Evolutionary conservation across 2,888 invertebrate species (phyloP).

Genomic region (Acanthoscelides obtectus): DNA sequence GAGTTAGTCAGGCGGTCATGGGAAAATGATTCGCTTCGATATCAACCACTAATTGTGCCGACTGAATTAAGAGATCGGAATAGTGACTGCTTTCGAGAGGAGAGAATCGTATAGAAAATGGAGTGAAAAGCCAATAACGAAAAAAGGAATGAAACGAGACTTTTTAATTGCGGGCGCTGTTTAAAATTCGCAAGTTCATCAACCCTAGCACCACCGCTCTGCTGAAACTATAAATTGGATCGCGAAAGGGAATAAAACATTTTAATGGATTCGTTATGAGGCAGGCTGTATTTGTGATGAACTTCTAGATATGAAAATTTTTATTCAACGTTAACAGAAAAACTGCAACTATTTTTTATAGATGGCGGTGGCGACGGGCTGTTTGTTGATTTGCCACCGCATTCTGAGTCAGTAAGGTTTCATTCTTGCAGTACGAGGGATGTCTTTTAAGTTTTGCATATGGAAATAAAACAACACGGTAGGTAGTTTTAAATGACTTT

Average conservation of each 20-base stretch:
- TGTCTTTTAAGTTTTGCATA: too few relatives aligned
- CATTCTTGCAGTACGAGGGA: too few relatives aligned
- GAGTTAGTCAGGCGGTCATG: neutral
- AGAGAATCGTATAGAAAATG: neutral
- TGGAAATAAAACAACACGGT: too few relatives aligned
- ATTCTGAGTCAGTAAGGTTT: too few relatives aligned
- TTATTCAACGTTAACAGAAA: too few relatives aligned
- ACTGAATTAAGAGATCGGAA: neutral
- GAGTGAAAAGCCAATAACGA: neutral
- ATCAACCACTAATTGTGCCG: neutral
- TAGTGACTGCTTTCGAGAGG: neutral
- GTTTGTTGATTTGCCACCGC: too few relatives aligned
- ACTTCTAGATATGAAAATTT: too few relatives aligned
- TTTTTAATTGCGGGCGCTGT: neutral
- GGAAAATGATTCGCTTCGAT: neutral
- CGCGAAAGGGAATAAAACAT: neutral
- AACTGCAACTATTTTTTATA: too few relatives aligned
- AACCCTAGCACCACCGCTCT: neutral
- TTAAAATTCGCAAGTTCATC: neutral
- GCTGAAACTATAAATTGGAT: neutral
- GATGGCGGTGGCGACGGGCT: too few relatives aligned
- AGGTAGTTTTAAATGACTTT: too few relatives aligned
- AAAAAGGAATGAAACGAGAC: too few relatives aligned
- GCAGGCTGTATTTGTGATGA: too few relatives aligned
- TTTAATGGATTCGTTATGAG: neutral